These are phyloP conservation scores for Melieria omissa DNA, from an alignment of 2,888 invertebrate genomes.

Conservation along the genomic window DNA sequence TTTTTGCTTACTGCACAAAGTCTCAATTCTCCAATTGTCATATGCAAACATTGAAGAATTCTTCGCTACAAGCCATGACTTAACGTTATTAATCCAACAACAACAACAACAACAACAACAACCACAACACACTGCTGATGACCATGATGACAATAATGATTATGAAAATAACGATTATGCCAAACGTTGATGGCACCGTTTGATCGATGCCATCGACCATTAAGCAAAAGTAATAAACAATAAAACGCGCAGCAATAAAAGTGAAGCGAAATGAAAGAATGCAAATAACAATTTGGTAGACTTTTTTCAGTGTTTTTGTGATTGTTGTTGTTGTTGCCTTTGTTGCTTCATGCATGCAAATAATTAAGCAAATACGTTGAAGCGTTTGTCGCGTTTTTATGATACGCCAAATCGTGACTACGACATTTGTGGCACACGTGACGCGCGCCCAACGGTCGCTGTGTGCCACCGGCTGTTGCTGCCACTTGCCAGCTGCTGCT, in stretches of 20 bases:
- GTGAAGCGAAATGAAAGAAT: not conserved
- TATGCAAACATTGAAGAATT: too few species aligned
- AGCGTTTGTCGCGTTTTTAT: slow-evolving; percentile 12
- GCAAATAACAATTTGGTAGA: not conserved
- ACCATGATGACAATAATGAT: too few species aligned
- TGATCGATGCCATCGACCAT: slow-evolving; percentile 14
- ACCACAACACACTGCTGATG: too few species aligned
- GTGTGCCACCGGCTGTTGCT: not conserved
- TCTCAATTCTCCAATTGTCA: too few species aligned
- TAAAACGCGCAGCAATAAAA: too few species aligned
- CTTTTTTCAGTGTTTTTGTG: not conserved
- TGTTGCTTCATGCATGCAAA: slow-evolving; percentile 21
- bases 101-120: too few species aligned
- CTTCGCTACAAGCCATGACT: too few species aligned
- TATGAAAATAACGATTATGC: too few species aligned
- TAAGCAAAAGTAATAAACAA: not conserved
- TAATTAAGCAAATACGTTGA: slow-evolving; percentile 25
- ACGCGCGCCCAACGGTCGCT: not conserved
- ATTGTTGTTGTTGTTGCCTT: not conserved
- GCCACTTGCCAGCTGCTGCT: too few species aligned
- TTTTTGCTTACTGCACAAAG: too few species aligned
- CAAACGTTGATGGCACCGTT: slow-evolving; percentile 7
- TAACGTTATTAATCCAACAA: too few species aligned
- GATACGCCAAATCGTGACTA: slow-evolving; percentile 25
- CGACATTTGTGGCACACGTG: not conserved